phyloP scores from a whole-genome alignment of 1,140 invertebrate species.

The Cylas formicarius region DNA sequence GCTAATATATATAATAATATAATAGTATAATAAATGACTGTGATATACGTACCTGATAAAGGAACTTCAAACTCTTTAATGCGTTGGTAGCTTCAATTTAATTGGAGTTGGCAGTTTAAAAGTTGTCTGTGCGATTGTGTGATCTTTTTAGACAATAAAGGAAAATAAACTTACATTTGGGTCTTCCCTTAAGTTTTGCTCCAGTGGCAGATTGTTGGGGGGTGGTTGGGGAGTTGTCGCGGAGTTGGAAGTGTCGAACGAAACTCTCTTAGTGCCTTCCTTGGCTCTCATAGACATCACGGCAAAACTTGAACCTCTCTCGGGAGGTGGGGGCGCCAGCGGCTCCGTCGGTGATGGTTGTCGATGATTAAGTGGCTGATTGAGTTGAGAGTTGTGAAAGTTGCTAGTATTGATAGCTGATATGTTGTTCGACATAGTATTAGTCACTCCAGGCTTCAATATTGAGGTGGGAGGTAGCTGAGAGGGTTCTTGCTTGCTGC shows the following conservation, averaged over 20 bases:
- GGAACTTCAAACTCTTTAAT: no score
- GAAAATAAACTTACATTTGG: conserved; percentile 60
- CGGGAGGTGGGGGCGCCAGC: conserved; percentile 17
- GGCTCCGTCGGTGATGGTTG: conserved; percentile 25
- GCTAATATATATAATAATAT: no score
- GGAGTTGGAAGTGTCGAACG: conserved; percentile 33
- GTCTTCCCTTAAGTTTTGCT: conserved; percentile 65
- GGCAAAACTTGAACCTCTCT: conserved; percentile 69
- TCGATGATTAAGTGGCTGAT: conserved; percentile 24
- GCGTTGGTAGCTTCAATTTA: no score
- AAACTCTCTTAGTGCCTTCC: conserved; percentile 44
- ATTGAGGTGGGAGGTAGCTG: conserved; percentile 37
- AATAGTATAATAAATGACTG: no score
- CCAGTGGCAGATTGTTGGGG: conserved; percentile 35
- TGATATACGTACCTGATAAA: no score
- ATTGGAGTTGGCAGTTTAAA: no score
- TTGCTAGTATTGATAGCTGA: no score
- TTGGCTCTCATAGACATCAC: conserved; percentile 62
- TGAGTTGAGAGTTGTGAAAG: no score
- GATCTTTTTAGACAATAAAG: background rate
- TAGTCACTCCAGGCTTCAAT: conserved; percentile 32
- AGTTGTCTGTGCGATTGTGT: background rate
- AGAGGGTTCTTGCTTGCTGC: conserved; percentile 23
- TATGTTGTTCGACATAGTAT: no score
- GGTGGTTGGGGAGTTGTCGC: conserved; percentile 41